These are phyloP conservation scores for Xestia rhomboidea DNA, from an alignment of 2,888 invertebrate species.

Conservation along the genomic window DNA sequence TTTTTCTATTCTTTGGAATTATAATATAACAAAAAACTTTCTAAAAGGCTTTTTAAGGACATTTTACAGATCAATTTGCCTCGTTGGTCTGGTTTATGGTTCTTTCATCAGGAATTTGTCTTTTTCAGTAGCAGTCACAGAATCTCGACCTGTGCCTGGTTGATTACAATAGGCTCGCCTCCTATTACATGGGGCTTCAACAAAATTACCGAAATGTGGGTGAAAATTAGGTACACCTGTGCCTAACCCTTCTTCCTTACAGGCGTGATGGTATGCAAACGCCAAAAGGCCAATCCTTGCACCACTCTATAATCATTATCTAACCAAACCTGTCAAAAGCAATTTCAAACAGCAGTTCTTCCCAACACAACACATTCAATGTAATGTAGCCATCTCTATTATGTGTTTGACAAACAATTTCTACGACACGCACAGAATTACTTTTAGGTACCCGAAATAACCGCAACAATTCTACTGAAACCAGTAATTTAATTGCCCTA, in stretches of 20 bases:
- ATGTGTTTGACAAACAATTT: neutral
- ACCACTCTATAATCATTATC: neutral
- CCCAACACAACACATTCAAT: no score
- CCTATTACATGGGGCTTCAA: neutral
- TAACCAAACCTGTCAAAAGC: neutral
- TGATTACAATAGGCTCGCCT: neutral
- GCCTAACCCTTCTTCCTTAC: neutral
- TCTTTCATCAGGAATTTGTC: neutral
- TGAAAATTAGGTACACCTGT: neutral
- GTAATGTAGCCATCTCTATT: neutral
- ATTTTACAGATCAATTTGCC: neutral
- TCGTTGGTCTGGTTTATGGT: no score
- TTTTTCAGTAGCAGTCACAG: neutral
- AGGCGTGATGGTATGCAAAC: neutral
- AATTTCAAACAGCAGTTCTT: neutral
- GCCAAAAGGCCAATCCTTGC: neutral
- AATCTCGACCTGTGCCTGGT: neutral
- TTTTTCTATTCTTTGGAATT: neutral
- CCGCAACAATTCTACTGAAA: slow-evolving; percentile 18
- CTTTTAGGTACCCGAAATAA: slow-evolving; percentile 5
- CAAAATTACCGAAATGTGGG: neutral
- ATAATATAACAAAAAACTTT: neutral
- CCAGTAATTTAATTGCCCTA: slow-evolving; percentile 48
- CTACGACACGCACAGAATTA: neutral
- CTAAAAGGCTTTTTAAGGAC: neutral